Base-by-base conservation (phyloP, 2,113 vertebrate species). In the Smithornis capensis region DNA sequence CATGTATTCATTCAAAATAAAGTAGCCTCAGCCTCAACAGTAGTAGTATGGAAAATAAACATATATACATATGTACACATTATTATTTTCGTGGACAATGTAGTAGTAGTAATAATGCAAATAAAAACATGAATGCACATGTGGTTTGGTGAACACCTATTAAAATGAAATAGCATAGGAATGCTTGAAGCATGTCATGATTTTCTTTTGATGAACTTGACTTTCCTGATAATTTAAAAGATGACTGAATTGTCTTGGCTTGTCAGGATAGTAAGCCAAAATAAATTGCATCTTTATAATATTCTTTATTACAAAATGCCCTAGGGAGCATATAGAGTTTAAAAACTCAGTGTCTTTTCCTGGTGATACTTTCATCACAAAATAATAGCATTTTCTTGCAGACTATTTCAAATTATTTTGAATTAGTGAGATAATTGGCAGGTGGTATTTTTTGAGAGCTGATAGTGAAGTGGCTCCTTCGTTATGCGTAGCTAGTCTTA, bases 301-400 rank as follows among this genome's bases (percentile, higher is more conserved):
- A 65, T 59, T 63, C 63, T 76, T 70, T 45, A 77, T 35, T 85
- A 62, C 14, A 74, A 87, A 83, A 50, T 91, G 37, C 52, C 80
- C 21, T 38, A 59, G 19, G 55, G n/a, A 90, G 7, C 18, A 38
- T 53, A 29, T 27, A 33, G 29, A 69, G 22, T 88, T 85, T 59
- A 50, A 94, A 92, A 85, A 47, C 15, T 31, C 24, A 52, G 6
- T 80, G 33, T 5, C 29, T 90, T 88, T 94, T 92, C 55, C 16
- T 67, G 13, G 7, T 73, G 47, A 40, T 87, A 38, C 10, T 86
- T 94, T 55, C 4, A n/a, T 83, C 40, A 71, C 4, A 81, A 89
- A 94, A 71, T 69, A 75, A 81, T 68, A 65, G n/a, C 63, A 47
- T 83, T 91, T 96, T 86, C 28, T 67, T 80, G 75, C 52, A 91